These are phyloP conservation scores for Cotesia chilonis DNA, from an alignment of 1,140 invertebrate species.

Conservation along the genomic window DNA sequence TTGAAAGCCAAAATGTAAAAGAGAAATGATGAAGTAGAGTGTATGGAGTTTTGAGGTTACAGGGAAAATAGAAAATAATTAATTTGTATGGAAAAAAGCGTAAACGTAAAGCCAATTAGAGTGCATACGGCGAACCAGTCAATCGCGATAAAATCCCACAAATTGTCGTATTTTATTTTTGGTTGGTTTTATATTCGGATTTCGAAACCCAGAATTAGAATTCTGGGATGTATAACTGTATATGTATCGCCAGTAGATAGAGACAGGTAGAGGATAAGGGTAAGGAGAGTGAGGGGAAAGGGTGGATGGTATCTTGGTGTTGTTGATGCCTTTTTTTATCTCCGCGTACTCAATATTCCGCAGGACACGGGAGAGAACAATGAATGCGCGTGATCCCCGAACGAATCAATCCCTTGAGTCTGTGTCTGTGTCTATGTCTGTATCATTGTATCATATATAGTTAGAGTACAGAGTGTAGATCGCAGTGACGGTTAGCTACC, in stretches of 20 bases:
- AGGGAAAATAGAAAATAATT: neutral
- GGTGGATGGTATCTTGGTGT: neutral
- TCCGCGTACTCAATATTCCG: slow-evolving; percentile 23
- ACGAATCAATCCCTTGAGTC: slow-evolving; percentile 21
- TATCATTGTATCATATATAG: no score
- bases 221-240: neutral
- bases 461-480: neutral
- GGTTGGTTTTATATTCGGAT: slow-evolving; percentile 10
- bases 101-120: slow-evolving; percentile 20
- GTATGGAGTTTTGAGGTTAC: neutral
- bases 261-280: neutral
- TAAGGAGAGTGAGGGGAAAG: neutral
- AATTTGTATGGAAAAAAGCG: neutral
- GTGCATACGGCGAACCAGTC: slow-evolving; percentile 18
- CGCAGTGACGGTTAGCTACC: neutral
- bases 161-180: slow-evolving; percentile 14
- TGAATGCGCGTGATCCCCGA: slow-evolving; percentile 31
- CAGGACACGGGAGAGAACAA: slow-evolving; percentile 28
- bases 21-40: no score
- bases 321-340: slow-evolving; percentile 28
- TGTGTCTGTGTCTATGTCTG: no score
- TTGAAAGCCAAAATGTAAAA: no score
- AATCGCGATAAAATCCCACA: slow-evolving; percentile 18
- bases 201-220: slow-evolving; percentile 1
- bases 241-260: neutral